These are phyloP conservation scores for Holcopasites calliopsidis DNA, from an alignment of 1,140 invertebrate genomes.

Conservation along the genomic window DNA sequence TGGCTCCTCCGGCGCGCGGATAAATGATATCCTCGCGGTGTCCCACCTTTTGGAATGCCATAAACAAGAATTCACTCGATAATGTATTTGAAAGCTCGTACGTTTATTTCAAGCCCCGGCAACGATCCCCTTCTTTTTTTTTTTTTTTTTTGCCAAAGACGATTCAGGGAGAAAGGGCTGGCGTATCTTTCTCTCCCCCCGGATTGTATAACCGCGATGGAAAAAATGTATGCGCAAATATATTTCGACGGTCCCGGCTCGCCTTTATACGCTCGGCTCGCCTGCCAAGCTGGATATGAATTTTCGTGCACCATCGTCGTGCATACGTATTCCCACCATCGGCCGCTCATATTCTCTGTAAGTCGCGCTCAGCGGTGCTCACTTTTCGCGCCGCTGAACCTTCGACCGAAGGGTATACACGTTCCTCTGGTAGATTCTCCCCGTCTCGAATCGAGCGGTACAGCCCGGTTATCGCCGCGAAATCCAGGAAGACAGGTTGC, in stretches of 20 bases:
- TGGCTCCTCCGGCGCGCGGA: constrained; percentile 2
- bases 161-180: no score
- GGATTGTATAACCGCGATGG: constrained; percentile 61
- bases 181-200: background rate
- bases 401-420: no score
- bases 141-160: background rate
- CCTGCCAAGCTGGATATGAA: constrained; percentile 63
- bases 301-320: constrained; percentile 61
- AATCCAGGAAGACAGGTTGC: constrained; percentile 43
- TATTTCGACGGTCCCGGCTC: constrained; percentile 61
- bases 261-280: constrained; percentile 56
- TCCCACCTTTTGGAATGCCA: constrained; percentile 53
- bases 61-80: constrained; percentile 65
- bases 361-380: constrained; percentile 51
- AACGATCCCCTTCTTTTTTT: constrained; percentile 49
- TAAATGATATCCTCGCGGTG: constrained; percentile 53
- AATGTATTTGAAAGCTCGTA: constrained; percentile 64
- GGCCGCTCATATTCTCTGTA: constrained; percentile 52
- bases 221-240: constrained; percentile 66
- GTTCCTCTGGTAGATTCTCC: no score
- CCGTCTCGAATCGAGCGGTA: constrained; percentile 11
- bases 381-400: no score
- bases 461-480: constrained; percentile 14
- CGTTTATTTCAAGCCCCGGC: constrained; percentile 56
- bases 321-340: constrained; percentile 64